Evolutionary conservation across 1,140 invertebrate species (phyloP).

Genomic region (Triops longicaudatus): DNA sequence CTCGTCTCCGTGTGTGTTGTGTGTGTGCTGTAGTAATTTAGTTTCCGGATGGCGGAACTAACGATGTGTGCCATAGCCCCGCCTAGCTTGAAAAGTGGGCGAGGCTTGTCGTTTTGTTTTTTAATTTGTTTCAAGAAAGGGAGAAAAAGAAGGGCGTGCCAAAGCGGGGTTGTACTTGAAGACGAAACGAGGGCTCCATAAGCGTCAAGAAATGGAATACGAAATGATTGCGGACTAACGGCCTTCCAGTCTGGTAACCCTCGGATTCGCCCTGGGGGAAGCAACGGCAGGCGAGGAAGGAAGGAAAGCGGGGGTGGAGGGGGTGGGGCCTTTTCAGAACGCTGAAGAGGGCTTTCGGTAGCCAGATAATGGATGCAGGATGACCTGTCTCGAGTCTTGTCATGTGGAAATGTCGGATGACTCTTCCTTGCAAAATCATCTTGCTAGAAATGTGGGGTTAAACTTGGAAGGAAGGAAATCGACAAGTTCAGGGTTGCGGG

Average conservation of each 20-base stretch:
- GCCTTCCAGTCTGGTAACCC: not conserved
- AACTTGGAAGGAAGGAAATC: not conserved
- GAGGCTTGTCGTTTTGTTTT: not conserved
- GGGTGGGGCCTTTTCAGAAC: not conserved
- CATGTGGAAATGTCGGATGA: constrained; percentile 11
- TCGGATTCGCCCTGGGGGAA: not conserved
- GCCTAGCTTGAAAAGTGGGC: not conserved
- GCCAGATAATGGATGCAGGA: constrained; percentile 9
- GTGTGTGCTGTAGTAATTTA: not conserved
- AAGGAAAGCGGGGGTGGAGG: not conserved
- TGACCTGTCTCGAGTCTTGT: not conserved
- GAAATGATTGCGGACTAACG: constrained; percentile 14
- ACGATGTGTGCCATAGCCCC: not conserved
- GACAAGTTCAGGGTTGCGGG: not conserved
- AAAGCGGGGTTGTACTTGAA: not conserved
- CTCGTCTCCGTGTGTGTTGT: not conserved
- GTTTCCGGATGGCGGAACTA: constrained; percentile 14
- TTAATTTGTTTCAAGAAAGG: not conserved
- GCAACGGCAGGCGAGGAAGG: not conserved
- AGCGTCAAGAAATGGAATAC: constrained; percentile 15
- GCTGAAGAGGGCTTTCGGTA: not conserved
- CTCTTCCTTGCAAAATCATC: not conserved
- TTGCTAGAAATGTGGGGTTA: not conserved
- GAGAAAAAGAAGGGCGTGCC: not conserved
- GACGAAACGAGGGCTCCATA: not conserved